Conservation (phyloP, 2,797 vertebrate genomes). For the Oophaga sylvatica region DNA sequence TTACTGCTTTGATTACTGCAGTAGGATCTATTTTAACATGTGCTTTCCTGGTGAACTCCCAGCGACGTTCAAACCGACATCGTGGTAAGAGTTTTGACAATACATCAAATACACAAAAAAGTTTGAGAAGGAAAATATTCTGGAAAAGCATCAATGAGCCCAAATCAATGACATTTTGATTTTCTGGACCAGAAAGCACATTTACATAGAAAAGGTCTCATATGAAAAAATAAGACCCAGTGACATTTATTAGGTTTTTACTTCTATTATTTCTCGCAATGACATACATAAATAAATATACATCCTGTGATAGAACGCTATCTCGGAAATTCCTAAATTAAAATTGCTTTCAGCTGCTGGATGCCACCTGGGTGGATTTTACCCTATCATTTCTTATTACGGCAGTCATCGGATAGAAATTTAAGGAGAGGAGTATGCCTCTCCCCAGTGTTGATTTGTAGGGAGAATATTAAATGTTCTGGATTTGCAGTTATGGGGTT, state of each 20-base stretch:
- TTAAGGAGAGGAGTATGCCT: background rate
- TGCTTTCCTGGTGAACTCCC: background rate
- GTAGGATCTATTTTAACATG: background rate
- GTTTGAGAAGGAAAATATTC: constrained; percentile 16
- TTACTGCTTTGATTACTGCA: background rate
- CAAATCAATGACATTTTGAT: constrained; percentile 59
- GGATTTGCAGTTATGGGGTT: background rate
- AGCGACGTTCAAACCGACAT: background rate
- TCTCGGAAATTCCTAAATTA: constrained; percentile 11
- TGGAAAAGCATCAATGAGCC: constrained; percentile 32
- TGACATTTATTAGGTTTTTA: constrained; percentile 57
- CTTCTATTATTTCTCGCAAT: constrained; percentile 32
- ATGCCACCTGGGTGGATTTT: constrained; percentile 2
- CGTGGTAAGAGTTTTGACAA: constrained; percentile 1
- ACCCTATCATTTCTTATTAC: constrained; percentile 19
- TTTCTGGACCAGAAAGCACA: constrained; percentile 57
- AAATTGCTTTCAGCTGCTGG: background rate
- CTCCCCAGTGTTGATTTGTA: background rate
- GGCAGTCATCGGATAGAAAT: background rate
- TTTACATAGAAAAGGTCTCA: constrained; percentile 60
- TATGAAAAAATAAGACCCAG: constrained; percentile 55
- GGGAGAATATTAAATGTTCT: background rate
- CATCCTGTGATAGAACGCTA: background rate
- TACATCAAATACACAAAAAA: background rate
- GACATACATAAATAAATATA: constrained; percentile 48